phyloP scores from a whole-genome alignment of 2,797 vertebrate species.

The Phylloscopus collybita region DNA sequence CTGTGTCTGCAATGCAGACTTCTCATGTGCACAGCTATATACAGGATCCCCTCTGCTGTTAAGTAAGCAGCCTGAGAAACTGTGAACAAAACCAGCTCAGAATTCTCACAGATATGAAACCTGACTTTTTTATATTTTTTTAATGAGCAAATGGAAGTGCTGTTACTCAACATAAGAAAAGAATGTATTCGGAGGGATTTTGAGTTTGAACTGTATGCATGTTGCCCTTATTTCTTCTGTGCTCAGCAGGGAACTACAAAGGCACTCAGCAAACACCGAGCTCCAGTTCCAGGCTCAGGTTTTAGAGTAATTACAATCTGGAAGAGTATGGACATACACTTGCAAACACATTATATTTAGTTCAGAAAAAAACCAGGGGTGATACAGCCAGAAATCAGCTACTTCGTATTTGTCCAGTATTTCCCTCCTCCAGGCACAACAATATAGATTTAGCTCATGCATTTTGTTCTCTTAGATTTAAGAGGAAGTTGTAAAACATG shows the following conservation, averaged over 20 bases:
- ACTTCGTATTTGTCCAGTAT: not conserved
- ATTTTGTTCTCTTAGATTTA: not conserved
- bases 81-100: not conserved
- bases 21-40: not conserved
- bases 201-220: not conserved
- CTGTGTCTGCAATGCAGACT: not conserved
- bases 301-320: not conserved
- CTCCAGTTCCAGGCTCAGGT: not conserved
- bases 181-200: not conserved
- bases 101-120: not conserved
- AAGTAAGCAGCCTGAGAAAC: not conserved
- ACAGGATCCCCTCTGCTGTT: not conserved
- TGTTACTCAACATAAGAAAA: not conserved
- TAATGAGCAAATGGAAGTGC: not conserved
- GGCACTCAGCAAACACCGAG: not conserved
- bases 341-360: not conserved
- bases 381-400: not conserved
- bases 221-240: not conserved
- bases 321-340: not conserved
- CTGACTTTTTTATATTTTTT: not conserved
- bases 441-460: not conserved
- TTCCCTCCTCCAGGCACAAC: not conserved
- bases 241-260: not conserved
- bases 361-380: not conserved
- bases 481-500: not conserved